These are phyloP conservation scores for Drosophila bipectinata DNA, from an alignment of 1,140 invertebrate genomes.

Conservation along the genomic window DNA sequence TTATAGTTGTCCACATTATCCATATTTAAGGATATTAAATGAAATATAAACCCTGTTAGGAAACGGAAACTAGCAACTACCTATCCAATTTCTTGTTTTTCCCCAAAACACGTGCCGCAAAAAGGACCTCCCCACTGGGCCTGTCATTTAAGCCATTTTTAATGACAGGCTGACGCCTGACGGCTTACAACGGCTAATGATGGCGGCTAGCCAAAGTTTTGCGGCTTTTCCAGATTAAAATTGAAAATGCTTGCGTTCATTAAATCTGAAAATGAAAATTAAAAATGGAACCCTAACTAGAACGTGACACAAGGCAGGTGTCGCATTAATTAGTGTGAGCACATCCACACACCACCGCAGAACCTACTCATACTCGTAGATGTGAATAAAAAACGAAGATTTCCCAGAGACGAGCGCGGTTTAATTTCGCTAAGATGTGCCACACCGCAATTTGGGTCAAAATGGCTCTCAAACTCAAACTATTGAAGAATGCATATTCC, in stretches of 20 bases:
- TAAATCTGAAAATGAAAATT: constrained; percentile 27
- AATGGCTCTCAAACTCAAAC: constrained; percentile 25
- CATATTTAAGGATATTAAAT: not conserved
- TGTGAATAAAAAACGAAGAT: constrained; percentile 48
- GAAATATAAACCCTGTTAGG: not conserved
- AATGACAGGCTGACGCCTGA: constrained; percentile 62
- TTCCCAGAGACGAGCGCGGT: constrained; percentile 44
- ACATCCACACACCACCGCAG: constrained; percentile 4
- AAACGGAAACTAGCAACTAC: constrained; percentile 1
- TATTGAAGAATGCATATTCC: constrained; percentile 39
- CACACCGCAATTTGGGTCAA: constrained; percentile 62
- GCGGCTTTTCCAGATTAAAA: constrained; percentile 51
- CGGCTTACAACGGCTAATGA: constrained; percentile 57
- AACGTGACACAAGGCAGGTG: constrained; percentile 53
- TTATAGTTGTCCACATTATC: not conserved
- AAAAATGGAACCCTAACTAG: constrained; percentile 31
- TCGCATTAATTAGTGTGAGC: constrained; percentile 64
- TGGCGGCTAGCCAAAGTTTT: constrained; percentile 53
- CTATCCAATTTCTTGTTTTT: constrained; percentile 5
- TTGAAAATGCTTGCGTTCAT: constrained; percentile 61
- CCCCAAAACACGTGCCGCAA: constrained; percentile 10
- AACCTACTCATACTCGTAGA: constrained; percentile 1
- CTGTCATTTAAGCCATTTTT: constrained; percentile 63
- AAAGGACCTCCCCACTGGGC: constrained; percentile 21
- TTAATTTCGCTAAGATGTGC: constrained; percentile 71